A percentile compares a stretch with the other conserved stretches of the same genome.
phyloP scores from a whole-genome alignment of 2,797 vertebrate genomes.

The Coendou prehensilis region DNA sequence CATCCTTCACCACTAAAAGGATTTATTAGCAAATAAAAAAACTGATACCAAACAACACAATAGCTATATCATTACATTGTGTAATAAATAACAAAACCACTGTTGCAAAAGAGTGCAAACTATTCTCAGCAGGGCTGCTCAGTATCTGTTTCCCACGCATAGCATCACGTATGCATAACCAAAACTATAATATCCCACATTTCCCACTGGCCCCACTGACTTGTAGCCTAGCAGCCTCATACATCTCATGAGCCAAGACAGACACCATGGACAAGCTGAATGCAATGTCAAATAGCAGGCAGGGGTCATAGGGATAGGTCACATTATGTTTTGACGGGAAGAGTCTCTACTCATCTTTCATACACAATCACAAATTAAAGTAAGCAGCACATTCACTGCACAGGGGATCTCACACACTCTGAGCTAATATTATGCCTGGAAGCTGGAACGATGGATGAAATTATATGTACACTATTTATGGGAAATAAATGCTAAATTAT shows the following conservation, averaged over 20 bases:
- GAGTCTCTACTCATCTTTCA: slow-evolving; percentile 7
- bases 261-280: not conserved
- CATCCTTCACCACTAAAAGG: not conserved
- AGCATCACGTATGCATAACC: not conserved
- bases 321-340: not conserved
- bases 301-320: not conserved
- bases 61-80: not conserved
- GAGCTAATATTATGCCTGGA: not conserved
- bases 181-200: not conserved
- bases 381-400: not conserved
- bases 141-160: not conserved
- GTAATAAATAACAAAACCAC: not conserved
- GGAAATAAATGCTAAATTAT: not conserved
- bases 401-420: not conserved
- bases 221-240: not conserved
- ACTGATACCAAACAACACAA: slow-evolving; percentile 1
- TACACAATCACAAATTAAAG: not conserved
- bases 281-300: not conserved
- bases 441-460: not conserved
- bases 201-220: not conserved
- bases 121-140: not conserved
- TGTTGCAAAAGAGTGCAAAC: not conserved
- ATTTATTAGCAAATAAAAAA: slow-evolving; percentile 57
- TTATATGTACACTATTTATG: not conserved
- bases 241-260: not conserved